Evolutionary conservation across 2,113 vertebrate genomes (phyloP).

Genomic region (Gallinago paraguaiae): DNA sequence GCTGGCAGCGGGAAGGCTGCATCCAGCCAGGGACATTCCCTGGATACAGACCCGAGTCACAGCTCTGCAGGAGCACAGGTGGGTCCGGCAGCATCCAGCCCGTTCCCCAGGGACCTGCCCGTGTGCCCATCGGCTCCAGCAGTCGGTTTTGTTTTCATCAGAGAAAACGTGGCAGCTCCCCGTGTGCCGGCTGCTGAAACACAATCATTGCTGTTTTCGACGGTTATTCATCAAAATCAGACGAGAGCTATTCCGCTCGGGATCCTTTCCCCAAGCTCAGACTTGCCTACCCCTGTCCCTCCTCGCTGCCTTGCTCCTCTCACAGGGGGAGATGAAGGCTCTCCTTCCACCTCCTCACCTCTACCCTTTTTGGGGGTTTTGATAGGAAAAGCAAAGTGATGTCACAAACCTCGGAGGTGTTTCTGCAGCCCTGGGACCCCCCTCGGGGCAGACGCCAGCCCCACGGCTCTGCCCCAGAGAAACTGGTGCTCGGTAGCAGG

Average conservation of each 20-base stretch:
- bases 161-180: background rate
- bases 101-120: background rate
- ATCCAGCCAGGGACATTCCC: too few relatives aligned
- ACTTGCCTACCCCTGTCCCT: background rate
- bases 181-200: background rate
- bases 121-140: accelerated
- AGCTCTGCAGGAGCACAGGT: background rate
- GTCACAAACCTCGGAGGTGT: background rate
- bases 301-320: background rate
- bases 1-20: background rate
- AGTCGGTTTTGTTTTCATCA: background rate
- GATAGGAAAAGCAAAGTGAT: background rate
- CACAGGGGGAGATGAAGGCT: background rate
- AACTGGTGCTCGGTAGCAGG: too few relatives aligned
- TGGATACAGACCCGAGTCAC: background rate
- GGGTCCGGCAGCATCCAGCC: background rate
- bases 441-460: background rate
- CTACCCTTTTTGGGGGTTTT: background rate
- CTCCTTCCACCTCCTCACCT: background rate
- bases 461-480: background rate
- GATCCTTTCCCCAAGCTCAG: background rate
- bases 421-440: background rate
- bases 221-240: background rate
- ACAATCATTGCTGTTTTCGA: background rate
- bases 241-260: accelerated